These are phyloP conservation scores for Cephalopholis sonnerati DNA, from an alignment of 2,113 vertebrate species.

Conservation along the genomic window DNA sequence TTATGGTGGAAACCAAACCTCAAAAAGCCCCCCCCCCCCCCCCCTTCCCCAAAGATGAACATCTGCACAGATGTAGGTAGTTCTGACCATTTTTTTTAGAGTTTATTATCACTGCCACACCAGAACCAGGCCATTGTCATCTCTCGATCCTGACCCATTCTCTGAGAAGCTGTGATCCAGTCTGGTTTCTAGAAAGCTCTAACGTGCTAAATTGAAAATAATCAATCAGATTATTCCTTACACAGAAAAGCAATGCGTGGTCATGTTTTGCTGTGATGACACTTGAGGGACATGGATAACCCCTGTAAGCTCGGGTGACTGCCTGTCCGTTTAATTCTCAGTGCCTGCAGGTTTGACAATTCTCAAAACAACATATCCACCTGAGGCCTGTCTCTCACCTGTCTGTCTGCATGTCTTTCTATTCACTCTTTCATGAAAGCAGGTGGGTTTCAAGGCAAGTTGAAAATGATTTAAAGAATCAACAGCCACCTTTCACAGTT, in stretches of 20 bases:
- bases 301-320: neutral
- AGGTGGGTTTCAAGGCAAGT: neutral
- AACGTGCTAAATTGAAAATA: neutral
- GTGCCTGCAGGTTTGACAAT: neutral
- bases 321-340: neutral
- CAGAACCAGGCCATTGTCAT: neutral
- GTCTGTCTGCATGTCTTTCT: neutral
- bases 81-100: neutral
- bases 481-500: slow-evolving; percentile 6
- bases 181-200: neutral
- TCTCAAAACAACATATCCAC: neutral
- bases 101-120: neutral
- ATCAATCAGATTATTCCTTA: slow-evolving; percentile 14
- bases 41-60: neutral
- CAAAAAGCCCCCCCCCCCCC: neutral
- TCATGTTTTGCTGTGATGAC: slow-evolving; percentile 13
- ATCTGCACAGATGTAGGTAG: neutral
- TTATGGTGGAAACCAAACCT: neutral
- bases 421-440: neutral
- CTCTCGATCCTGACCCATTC: neutral
- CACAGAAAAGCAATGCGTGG: slow-evolving; percentile 7
- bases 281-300: neutral
- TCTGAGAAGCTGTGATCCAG: neutral
- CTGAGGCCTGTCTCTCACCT: neutral
- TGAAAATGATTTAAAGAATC: neutral